These are phyloP conservation scores for Takifugu ocellatus DNA, from an alignment of 2,797 vertebrate species.

Conservation along the genomic window DNA sequence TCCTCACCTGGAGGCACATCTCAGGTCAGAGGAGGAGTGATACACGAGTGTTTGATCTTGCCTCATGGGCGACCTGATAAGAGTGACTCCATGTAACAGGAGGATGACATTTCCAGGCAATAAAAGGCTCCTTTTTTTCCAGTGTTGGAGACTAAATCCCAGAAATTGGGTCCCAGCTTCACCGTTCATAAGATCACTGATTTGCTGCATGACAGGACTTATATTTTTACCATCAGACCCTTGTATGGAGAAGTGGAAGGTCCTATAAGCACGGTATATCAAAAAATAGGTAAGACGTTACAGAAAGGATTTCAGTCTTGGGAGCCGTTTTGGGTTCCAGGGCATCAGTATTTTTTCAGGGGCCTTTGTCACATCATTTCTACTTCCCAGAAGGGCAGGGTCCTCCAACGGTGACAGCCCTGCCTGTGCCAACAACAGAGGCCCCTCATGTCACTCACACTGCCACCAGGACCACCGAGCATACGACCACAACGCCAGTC, in stretches of 20 bases:
- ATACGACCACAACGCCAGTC: constrained; percentile 21
- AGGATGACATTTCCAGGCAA: not conserved
- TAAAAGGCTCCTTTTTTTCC: not conserved
- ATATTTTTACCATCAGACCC: constrained; percentile 82
- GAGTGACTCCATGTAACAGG: not conserved
- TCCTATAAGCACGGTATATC: constrained; percentile 70
- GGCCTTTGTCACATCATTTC: not conserved
- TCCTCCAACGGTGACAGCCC: constrained; percentile 32
- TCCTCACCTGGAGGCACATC: constrained; percentile 80
- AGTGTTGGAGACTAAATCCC: constrained; percentile 74
- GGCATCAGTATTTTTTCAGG: not conserved
- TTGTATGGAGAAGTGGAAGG: constrained; percentile 81
- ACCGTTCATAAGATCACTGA: constrained; percentile 70
- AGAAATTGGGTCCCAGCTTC: constrained; percentile 70
- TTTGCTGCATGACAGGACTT: constrained; percentile 74
- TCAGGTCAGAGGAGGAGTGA: constrained; percentile 64
- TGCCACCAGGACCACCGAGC: constrained; percentile 39
- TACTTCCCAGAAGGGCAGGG: constrained; percentile 62
- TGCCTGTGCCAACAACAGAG: constrained; percentile 36
- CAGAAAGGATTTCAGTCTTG: not conserved
- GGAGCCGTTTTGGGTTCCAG: not conserved
- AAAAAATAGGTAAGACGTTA: constrained; percentile 73
- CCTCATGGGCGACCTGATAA: not conserved
- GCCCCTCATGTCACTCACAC: constrained; percentile 31
- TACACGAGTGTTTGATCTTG: no score